Evolutionary conservation across 2,113 vertebrate genomes (phyloP).

Genomic region (Rhabdomys dilectus): DNA sequence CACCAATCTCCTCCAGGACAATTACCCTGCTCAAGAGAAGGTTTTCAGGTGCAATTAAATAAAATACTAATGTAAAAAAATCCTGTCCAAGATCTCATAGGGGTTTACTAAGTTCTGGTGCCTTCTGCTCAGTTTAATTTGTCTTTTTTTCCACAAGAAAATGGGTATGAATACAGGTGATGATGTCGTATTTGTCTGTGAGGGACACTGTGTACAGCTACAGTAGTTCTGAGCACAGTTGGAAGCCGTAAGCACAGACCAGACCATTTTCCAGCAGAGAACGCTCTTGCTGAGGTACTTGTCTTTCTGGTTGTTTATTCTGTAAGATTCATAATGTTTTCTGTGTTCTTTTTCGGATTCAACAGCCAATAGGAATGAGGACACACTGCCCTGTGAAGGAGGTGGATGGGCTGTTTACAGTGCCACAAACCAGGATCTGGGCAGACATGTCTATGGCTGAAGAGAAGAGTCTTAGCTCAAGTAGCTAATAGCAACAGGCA

Average conservation of each 20-base stretch:
- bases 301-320: slow-evolving; percentile 68
- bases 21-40: background rate
- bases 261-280: background rate
- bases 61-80: slow-evolving; percentile 47
- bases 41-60: slow-evolving; percentile 1
- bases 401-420: slow-evolving; percentile 79
- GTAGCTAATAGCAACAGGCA: slow-evolving; percentile 65
- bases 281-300: slow-evolving; percentile 48
- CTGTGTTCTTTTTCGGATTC: slow-evolving; percentile 75
- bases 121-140: background rate
- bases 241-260: slow-evolving; percentile 74
- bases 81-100: background rate
- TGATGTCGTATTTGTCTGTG: slow-evolving; percentile 54
- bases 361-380: slow-evolving; percentile 70
- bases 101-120: slow-evolving; percentile 34
- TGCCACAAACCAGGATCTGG: slow-evolving; percentile 49
- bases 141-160: background rate
- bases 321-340: background rate
- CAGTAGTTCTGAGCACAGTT: background rate
- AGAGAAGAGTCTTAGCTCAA: slow-evolving; percentile 50
- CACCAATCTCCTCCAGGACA: slow-evolving; percentile 41
- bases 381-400: slow-evolving; percentile 71
- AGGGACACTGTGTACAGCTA: background rate
- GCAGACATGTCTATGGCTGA: slow-evolving; percentile 22
- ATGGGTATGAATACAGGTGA: rapidly evolving